A percentile compares a stretch with the other conserved stretches of the same genome.
Evolutionary conservation across 2,113 vertebrate species (phyloP).

Genomic region (Cervus canadensis): DNA sequence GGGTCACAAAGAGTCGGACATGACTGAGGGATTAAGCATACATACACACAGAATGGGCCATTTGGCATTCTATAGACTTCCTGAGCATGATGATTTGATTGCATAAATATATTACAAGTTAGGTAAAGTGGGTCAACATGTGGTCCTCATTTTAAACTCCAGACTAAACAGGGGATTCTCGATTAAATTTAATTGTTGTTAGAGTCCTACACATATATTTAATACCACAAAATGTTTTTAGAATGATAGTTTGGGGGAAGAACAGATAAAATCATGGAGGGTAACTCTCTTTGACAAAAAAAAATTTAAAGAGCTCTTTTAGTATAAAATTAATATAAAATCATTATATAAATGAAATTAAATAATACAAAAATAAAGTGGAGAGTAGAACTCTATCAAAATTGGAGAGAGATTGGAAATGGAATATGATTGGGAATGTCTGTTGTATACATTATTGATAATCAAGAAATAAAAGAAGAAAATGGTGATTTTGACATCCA

Average conservation of each 20-base stretch:
- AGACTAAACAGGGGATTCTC: background rate
- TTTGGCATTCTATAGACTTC: background rate
- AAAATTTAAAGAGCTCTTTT: background rate
- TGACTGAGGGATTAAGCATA: background rate
- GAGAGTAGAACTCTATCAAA: background rate
- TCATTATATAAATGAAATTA: background rate
- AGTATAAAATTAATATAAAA: background rate
- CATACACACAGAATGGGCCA: background rate
- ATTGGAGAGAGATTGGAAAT: background rate
- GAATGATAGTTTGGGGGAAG: background rate
- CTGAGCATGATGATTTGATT: background rate
- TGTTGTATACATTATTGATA: conserved; percentile 22
- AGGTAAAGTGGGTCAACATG: background rate
- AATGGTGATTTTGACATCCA: background rate
- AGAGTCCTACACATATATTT: background rate
- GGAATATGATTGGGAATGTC: background rate
- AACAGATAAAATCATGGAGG: background rate
- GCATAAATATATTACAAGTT: background rate
- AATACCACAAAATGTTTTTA: background rate
- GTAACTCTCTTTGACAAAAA: background rate
- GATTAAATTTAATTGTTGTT: background rate
- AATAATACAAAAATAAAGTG: background rate
- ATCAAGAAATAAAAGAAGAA: background rate
- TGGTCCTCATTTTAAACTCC: background rate
- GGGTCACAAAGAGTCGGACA: background rate